Base-by-base conservation (phyloP, 2,797 vertebrate species). In the Myotis vivesi region DNA sequence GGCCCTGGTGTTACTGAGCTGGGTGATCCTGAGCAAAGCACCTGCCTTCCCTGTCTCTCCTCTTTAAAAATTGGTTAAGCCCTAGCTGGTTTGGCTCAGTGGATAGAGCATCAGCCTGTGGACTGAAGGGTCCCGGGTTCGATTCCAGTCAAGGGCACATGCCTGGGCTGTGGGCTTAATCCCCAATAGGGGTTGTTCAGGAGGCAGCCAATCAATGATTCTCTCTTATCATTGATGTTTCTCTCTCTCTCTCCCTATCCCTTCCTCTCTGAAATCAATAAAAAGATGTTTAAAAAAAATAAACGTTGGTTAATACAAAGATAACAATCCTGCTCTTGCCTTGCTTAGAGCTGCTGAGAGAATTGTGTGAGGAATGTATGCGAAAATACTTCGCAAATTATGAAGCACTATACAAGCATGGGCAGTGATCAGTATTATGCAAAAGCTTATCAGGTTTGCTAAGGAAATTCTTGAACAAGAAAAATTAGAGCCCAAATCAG, bases 381-480 rank as follows among this genome's bases (percentile, higher is more conserved):
- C 15, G 53, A 81, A 72, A 86, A 71, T 28, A 68, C 62, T 59
- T 91, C 53, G 33, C 62, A 64, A 53, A 72, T 59, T 59, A 69
- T 17, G 87, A 95, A 93, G 84, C 9, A 19, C 86, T 17, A 46
- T 20, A 72, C 11, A 53, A 83, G 76, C 20, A 19, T 3, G n/a
- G 87, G 41, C 23, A 76, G n/a, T 69, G n/a, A 75, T 22, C 33
- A 55, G 15, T 15, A 71, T 53, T 62, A 33, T 82, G 25, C 84
- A 87, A 38, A 25, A 53, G 77, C 23, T 79, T 72, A 73, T 66
- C 68, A 28, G 28, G 49, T 30, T 75, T 46, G 44, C 22, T 72
- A 82, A 86, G 88, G 57, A 93, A 96, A 84, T 87, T 92, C 82
- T 36, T 59, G 49, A 93, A 46, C 17, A 55, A 85, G 89, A 93